These are phyloP conservation scores for Monochamus alternatus DNA, from an alignment of 2,888 invertebrate genomes.

Conservation along the genomic window DNA sequence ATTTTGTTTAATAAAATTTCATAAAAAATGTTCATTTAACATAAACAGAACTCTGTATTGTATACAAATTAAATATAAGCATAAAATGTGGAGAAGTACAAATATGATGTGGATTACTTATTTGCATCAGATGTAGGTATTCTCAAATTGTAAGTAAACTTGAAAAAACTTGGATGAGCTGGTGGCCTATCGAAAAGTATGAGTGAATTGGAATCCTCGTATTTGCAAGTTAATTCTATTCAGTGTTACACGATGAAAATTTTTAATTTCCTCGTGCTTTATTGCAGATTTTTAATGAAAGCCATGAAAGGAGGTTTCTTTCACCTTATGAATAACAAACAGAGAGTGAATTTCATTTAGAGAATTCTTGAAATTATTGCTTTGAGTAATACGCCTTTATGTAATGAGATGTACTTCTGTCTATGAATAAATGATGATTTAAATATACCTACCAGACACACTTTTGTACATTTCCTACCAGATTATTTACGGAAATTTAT, in stretches of 20 bases:
- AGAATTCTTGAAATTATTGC: conserved; percentile 13
- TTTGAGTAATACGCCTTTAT: conserved; percentile 3
- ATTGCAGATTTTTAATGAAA: conserved; percentile 18
- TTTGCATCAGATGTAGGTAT: too few species aligned
- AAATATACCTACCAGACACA: not conserved
- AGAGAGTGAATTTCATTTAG: conserved; percentile 13
- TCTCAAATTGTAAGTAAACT: too few species aligned
- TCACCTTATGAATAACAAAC: conserved; percentile 23
- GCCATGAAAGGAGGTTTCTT: conserved; percentile 13
- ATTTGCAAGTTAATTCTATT: conserved; percentile 36
- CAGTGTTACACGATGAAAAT: conserved; percentile 33
- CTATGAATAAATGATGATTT: conserved; percentile 9
- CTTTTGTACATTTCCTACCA: not conserved
- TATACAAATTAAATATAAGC: too few species aligned
- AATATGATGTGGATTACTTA: too few species aligned
- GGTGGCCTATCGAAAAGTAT: conserved; percentile 1
- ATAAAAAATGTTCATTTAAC: too few species aligned
- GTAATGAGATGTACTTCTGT: conserved; percentile 11
- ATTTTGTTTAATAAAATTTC: too few species aligned
- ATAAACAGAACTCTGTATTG: too few species aligned
- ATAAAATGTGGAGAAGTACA: too few species aligned
- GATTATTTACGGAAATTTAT: not conserved
- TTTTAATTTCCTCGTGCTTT: conserved; percentile 12
- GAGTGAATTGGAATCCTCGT: conserved; percentile 17
- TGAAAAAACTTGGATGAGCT: not conserved